These are phyloP conservation scores for Megaceryle maxima DNA, from an alignment of 2,113 vertebrate genomes.

Conservation along the genomic window DNA sequence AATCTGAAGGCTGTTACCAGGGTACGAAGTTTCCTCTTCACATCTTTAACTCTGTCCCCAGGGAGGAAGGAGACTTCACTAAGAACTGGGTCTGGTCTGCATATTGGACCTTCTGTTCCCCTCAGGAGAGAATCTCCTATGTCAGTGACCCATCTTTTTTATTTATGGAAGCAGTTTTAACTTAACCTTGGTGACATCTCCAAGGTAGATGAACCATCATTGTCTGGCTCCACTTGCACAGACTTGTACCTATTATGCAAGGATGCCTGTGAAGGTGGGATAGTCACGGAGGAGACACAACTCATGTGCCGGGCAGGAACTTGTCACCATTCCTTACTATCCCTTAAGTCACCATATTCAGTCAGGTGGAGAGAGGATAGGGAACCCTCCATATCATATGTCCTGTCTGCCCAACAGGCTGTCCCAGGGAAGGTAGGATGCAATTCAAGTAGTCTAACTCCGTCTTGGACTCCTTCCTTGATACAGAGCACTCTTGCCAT, in stretches of 20 bases:
- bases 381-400: background rate
- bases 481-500: background rate
- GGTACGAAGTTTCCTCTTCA: background rate
- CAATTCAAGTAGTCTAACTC: background rate
- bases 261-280: background rate
- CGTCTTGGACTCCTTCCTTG: background rate
- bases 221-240: background rate
- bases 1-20: background rate
- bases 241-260: background rate
- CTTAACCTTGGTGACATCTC: background rate
- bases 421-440: background rate
- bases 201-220: background rate
- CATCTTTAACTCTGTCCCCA: background rate
- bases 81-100: background rate
- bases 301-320: background rate
- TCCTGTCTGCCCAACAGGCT: background rate
- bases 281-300: fast-evolving
- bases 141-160: background rate
- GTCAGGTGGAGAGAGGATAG: background rate
- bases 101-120: background rate
- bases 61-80: background rate
- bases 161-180: background rate
- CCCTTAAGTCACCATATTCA: background rate
- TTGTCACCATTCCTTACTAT: background rate
- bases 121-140: background rate